These are phyloP conservation scores for Chymomyza procnemis DNA, from an alignment of 2,888 invertebrate genomes.

Conservation along the genomic window DNA sequence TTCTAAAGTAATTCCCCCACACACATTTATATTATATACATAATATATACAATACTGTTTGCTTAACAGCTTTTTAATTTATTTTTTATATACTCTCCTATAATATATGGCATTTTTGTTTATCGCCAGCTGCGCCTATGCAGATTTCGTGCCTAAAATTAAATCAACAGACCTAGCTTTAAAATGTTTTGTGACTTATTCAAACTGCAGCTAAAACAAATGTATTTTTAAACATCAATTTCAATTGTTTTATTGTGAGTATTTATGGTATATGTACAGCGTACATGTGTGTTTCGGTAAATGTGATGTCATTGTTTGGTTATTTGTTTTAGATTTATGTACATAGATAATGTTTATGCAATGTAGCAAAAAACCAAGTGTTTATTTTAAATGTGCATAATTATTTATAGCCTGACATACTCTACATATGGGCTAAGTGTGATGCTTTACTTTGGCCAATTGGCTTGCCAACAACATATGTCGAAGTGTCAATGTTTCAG, in stretches of 20 bases:
- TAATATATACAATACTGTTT: neutral
- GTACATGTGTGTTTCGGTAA: neutral
- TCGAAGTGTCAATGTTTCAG: too few relatives aligned
- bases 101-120: neutral
- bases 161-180: neutral
- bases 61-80: neutral
- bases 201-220: neutral
- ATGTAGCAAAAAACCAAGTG: neutral
- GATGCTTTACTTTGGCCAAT: too few relatives aligned
- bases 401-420: neutral
- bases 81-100: neutral
- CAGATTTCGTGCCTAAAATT: neutral
- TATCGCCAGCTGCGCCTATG: neutral
- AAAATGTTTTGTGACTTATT: neutral
- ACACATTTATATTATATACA: neutral
- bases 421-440: too few relatives aligned
- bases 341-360: neutral
- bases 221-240: neutral
- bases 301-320: neutral
- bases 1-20: neutral
- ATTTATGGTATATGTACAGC: neutral
- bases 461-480: too few relatives aligned
- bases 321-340: neutral
- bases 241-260: neutral
- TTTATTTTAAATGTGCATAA: neutral